Evolutionary conservation across 2,113 vertebrate genomes (phyloP).

Genomic region (Columba livia): DNA sequence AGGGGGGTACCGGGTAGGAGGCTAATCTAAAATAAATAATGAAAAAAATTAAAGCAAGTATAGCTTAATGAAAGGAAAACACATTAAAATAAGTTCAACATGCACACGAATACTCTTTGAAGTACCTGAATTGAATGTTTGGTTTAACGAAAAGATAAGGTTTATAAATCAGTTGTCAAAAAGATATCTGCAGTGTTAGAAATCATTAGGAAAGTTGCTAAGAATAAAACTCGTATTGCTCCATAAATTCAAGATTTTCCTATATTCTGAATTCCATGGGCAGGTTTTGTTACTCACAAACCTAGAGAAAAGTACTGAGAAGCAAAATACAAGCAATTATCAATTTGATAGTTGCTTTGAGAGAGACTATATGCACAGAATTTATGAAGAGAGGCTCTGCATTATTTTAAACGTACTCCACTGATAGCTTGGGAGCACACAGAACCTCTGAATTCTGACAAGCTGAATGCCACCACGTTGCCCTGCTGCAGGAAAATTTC

Average conservation of each 20-base stretch:
- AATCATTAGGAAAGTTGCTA: not conserved
- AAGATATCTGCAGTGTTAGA: not conserved
- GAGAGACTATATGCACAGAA: not conserved
- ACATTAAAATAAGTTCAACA: not conserved
- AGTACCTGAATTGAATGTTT: not conserved
- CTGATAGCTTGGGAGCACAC: not conserved
- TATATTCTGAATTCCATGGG: not conserved
- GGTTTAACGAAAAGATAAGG: not conserved
- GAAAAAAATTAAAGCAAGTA: rapidly evolving
- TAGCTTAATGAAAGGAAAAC: not conserved
- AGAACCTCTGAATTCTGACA: not conserved
- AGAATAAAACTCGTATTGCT: not conserved
- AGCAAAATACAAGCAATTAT: not conserved
- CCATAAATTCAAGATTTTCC: not conserved
- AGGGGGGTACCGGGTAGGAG: rapidly evolving
- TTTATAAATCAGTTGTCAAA: not conserved
- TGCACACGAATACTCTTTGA: not conserved
- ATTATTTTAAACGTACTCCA: not conserved
- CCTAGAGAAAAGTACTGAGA: not conserved
- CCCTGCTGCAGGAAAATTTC: not conserved
- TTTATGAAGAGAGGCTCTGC: not conserved
- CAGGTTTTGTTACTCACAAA: not conserved
- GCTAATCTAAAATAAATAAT: not conserved
- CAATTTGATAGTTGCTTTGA: rapidly evolving
- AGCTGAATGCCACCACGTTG: not conserved